Evolutionary conservation across 2,888 invertebrate species (phyloP).

Genomic region (Nomada hirtipes): DNA sequence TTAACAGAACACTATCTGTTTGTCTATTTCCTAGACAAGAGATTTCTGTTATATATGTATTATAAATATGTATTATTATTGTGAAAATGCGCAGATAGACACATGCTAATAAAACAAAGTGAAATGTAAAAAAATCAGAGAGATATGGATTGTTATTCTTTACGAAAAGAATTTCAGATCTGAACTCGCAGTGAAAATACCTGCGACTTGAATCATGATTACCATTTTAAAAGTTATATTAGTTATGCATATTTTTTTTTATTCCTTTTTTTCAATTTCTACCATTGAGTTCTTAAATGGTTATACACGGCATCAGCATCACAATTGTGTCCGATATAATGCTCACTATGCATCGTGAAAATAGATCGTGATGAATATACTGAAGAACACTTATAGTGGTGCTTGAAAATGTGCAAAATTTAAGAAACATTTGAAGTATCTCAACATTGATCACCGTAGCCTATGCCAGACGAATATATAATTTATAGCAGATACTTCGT

Average conservation of each 20-base stretch:
- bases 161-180: slow-evolving; percentile 17
- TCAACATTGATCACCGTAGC: not conserved
- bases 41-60: slow-evolving; percentile 60
- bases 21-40: slow-evolving; percentile 47
- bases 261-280: not conserved
- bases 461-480: slow-evolving; percentile 43
- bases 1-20: slow-evolving; percentile 53
- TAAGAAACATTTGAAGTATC: slow-evolving; percentile 6
- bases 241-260: not conserved
- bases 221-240: slow-evolving; percentile 2
- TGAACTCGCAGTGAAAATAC: slow-evolving; percentile 9
- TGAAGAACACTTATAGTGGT: not conserved
- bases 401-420: slow-evolving; percentile 16
- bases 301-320: too few relatives aligned
- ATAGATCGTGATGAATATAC: slow-evolving; percentile 14
- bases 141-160: slow-evolving; percentile 40
- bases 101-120: slow-evolving; percentile 58
- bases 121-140: slow-evolving; percentile 41
- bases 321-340: not conserved
- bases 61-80: slow-evolving; percentile 64
- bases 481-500: slow-evolving; percentile 56
- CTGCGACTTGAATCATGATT: slow-evolving; percentile 1
- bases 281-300: too few relatives aligned
- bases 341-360: not conserved
- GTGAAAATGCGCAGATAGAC: slow-evolving; percentile 60